These are phyloP conservation scores for Sarcophaga bullata DNA, from an alignment of 1,140 invertebrate species.

Conservation along the genomic window DNA sequence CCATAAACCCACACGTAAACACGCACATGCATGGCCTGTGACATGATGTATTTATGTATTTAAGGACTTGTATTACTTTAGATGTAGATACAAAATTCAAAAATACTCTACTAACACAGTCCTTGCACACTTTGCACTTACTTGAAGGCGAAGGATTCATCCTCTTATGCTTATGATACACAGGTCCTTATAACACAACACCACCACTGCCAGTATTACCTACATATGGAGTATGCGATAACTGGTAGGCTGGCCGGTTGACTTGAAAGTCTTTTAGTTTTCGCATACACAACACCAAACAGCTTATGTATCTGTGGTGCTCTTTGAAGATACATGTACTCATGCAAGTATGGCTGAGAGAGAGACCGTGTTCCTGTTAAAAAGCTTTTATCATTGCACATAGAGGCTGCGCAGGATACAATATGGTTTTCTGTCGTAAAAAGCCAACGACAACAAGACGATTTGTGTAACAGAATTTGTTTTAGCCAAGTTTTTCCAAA, in stretches of 20 bases:
- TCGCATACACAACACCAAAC: conserved; percentile 33
- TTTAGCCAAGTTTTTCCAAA: conserved; percentile 30
- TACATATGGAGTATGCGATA: no score
- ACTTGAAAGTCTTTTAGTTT: background rate
- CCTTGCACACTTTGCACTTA: conserved; percentile 20
- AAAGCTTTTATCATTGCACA: conserved; percentile 26
- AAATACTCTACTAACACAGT: conserved; percentile 21
- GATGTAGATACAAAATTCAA: background rate
- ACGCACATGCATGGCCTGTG: background rate
- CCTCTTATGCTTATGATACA: background rate
- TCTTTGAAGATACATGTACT: background rate
- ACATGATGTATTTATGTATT: background rate
- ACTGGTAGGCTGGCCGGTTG: background rate
- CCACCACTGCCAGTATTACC: background rate
- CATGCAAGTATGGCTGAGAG: no score
- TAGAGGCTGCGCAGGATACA: conserved; percentile 29
- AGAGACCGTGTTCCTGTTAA: background rate
- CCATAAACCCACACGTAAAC: background rate
- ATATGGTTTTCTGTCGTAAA: background rate
- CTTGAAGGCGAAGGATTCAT: conserved; percentile 16
- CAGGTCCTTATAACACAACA: background rate
- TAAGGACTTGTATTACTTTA: background rate
- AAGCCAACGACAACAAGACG: conserved; percentile 10
- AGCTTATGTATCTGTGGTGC: background rate
- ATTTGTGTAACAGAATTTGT: background rate